Base-by-base conservation (phyloP, 2,113 vertebrate genomes). In the Chlamydotis undulata region DNA sequence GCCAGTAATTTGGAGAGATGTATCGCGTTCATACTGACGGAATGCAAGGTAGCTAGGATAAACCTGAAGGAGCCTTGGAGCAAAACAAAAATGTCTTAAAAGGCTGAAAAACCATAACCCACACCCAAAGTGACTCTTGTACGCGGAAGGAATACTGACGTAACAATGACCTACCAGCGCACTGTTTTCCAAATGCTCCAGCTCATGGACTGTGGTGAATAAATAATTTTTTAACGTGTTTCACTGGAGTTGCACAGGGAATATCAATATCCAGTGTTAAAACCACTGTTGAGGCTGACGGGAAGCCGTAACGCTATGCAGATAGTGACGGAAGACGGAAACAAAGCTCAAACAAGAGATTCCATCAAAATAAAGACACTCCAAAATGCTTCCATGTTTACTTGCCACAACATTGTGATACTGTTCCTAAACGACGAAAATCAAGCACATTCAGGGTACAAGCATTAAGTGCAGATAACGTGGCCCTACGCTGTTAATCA, bases 1-100 rank as follows among this genome's bases (percentile, higher is more conserved):
- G 94, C 97, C 90, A 73, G 71, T 96, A 94, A 97, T 96, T 97
- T 96, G 97, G 50, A 96, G 91, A 96, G 96, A 80, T 90, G 96
- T 85, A 91, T 92, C 93, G 93, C 89, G 91, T 57, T 97, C 81
- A 17, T 56, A 82, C 80, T 33, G 86, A 88, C 61, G 70, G 92
- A 93, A 96, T 85, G 41, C 85, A 43, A 95, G 96, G 94, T 65
- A 94, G 83, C 87, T 91, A 84, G 83, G 69, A 94, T 97, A 94
- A 96, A 91, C 49, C 78, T 50, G 64, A 94, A 67, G 57, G 19
- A 82, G 85, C 29, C 85, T 76, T 4, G 3, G 88, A 97, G 96
- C 75, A 96, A 97, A 96, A 89, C 80, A 93, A 94, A 93, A 96
- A 91, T 52, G 50, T 80, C 96, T 89, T 80, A 80, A 86, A 93